These are phyloP conservation scores for Cremastobaeus sp. DNA, from an alignment of 2,888 invertebrate species.

Conservation along the genomic window DNA sequence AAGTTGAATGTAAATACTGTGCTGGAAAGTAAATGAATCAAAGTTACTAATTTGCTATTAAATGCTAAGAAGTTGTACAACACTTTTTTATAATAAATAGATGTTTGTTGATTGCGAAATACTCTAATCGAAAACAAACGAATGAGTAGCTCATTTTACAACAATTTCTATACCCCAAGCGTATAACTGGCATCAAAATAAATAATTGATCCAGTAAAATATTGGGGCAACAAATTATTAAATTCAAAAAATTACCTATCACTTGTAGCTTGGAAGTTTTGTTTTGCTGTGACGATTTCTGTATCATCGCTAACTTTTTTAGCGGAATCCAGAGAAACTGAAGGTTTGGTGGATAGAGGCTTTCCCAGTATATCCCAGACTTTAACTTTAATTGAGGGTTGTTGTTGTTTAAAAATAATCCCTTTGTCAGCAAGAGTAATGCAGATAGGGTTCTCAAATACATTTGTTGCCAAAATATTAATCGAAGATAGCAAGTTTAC, in stretches of 20 bases:
- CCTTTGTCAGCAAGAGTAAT: conserved; percentile 88
- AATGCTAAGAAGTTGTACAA: neutral
- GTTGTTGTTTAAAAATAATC: conserved; percentile 84
- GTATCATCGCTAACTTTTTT: conserved; percentile 86
- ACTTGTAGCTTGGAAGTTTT: conserved; percentile 76
- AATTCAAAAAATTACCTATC: conserved; percentile 74
- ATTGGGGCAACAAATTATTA: conserved; percentile 66
- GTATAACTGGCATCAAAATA: conserved; percentile 73
- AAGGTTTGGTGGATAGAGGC: conserved; percentile 82
- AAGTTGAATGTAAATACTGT: conserved; percentile 88
- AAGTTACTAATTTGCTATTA: neutral
- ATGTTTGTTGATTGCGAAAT: conserved; percentile 54
- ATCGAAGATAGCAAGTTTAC: conserved; percentile 89
- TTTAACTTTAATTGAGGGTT: conserved; percentile 85
- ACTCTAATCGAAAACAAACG: conserved; percentile 45
- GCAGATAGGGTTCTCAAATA: conserved; percentile 87
- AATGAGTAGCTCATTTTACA: conserved; percentile 60
- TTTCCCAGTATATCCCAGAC: conserved; percentile 88
- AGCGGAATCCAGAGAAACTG: conserved; percentile 87
- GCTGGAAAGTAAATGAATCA: conserved; percentile 72
- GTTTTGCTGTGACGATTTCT: conserved; percentile 84
- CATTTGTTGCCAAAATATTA: conserved; percentile 84
- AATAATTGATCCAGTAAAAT: conserved; percentile 71
- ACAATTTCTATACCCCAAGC: conserved; percentile 75
- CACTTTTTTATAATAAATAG: conserved; percentile 17